A percentile compares a stretch with the other conserved stretches of the same genome.
Conservation (phyloP, 2,113 vertebrate species). For the Aegithalos caudatus region DNA sequence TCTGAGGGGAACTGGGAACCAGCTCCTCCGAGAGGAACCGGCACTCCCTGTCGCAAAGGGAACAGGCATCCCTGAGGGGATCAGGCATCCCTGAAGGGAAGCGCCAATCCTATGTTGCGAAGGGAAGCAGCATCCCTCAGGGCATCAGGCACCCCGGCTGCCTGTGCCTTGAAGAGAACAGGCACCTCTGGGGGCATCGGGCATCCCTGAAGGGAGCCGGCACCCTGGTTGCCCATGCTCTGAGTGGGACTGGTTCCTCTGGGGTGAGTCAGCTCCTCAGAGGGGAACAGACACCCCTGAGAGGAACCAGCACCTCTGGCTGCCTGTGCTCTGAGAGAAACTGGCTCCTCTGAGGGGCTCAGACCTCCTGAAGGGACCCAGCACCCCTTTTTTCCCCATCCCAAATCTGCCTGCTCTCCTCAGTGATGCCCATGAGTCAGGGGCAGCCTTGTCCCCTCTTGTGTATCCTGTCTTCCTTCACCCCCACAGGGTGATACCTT, state of each 20-base stretch:
- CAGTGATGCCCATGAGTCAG: background rate
- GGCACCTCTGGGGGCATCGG: background rate
- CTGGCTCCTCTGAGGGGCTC: background rate
- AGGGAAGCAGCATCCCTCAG: background rate
- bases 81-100: background rate
- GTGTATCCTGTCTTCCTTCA: background rate
- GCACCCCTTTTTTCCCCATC: background rate
- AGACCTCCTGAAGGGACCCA: background rate
- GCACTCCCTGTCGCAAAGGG: background rate
- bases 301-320: background rate
- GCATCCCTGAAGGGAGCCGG: background rate
- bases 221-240: no score
- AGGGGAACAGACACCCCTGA: background rate
- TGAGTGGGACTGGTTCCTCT: background rate
- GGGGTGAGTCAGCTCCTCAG: background rate
- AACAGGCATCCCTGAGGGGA: background rate
- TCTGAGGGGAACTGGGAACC: background rate
- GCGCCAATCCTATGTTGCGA: rapidly evolving
- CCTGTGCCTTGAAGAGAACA: background rate
- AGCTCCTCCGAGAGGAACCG: background rate
- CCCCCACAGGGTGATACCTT: background rate
- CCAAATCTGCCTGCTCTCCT: background rate
- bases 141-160: background rate
- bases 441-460: background rate
- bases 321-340: background rate